Percentiles rank a stretch among this genome's conserved stretches.
Evolutionary conservation across 2,888 invertebrate genomes (phyloP).

Genomic region (Megalurothrips usitatus): DNA sequence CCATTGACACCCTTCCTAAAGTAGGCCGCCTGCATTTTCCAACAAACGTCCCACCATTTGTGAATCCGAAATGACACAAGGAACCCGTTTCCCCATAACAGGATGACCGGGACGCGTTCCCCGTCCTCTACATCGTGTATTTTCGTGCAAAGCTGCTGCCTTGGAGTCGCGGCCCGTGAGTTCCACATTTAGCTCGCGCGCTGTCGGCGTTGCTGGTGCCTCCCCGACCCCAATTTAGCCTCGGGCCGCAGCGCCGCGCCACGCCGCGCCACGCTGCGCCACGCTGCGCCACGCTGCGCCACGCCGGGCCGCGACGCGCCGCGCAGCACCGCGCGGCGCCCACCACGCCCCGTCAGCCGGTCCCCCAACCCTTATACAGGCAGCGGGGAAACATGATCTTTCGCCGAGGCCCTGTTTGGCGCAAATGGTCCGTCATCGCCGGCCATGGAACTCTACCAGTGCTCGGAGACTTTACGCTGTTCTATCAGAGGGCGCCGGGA

Average conservation of each 20-base stretch:
- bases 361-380: slow-evolving; percentile 1
- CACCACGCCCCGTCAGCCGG: slow-evolving; percentile 14
- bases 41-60: no score
- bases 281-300: neutral
- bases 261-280: neutral
- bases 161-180: neutral
- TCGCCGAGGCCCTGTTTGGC: neutral
- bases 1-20: no score
- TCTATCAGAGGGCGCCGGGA: no score
- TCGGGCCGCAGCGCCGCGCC: neutral
- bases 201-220: neutral
- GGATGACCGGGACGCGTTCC: no score
- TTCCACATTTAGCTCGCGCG: slow-evolving; percentile 12
- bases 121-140: no score
- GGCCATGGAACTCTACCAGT: no score
- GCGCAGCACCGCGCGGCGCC: neutral
- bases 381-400: neutral
- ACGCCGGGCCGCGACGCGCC: neutral
- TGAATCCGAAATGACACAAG: no score
- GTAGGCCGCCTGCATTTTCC: no score
- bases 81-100: no score
- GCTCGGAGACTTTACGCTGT: no score
- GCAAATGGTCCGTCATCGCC: no score
- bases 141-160: neutral
- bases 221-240: slow-evolving; percentile 21